Conservation (phyloP, 2,888 invertebrate genomes). For the Tanytarsus gracilentus region DNA sequence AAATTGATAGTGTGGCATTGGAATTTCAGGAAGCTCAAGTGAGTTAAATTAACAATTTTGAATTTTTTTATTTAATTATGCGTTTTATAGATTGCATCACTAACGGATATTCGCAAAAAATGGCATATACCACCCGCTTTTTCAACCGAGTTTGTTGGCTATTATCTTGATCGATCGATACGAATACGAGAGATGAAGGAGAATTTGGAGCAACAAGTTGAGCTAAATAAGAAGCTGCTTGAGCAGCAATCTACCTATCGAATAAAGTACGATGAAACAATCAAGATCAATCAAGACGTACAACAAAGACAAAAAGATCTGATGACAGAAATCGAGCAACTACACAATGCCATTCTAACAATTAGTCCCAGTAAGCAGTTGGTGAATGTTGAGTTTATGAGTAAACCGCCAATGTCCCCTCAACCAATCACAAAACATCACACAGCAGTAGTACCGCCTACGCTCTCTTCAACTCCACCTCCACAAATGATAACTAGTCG, state of each 20-base stretch:
- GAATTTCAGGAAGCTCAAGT: conserved; percentile 77
- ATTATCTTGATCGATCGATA: conserved; percentile 81
- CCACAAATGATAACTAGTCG: conserved; percentile 40
- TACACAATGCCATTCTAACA: conserved; percentile 52
- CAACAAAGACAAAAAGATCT: conserved; percentile 51
- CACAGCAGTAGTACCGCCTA: background rate
- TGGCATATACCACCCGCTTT: conserved; percentile 93
- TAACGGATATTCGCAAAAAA: conserved; percentile 80
- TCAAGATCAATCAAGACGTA: conserved; percentile 57
- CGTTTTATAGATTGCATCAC: conserved; percentile 52
- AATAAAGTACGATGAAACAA: conserved; percentile 67
- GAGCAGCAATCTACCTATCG: conserved; percentile 69
- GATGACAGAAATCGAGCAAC: conserved; percentile 52
- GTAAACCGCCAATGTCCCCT: conserved; percentile 42
- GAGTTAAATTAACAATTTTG: conserved; percentile 11
- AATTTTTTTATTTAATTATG: background rate
- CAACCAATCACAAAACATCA: conserved; percentile 31
- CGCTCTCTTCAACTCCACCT: conserved; percentile 32
- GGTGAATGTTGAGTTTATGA: conserved; percentile 51
- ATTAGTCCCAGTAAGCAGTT: conserved; percentile 52
- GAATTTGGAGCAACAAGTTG: conserved; percentile 63
- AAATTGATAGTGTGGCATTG: conserved; percentile 69
- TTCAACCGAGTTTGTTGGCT: conserved; percentile 88
- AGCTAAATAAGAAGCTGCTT: conserved; percentile 62
- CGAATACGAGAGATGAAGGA: conserved; percentile 69